Base-by-base conservation (phyloP, 2,113 vertebrate genomes). In the Oreocharis arfaki region DNA sequence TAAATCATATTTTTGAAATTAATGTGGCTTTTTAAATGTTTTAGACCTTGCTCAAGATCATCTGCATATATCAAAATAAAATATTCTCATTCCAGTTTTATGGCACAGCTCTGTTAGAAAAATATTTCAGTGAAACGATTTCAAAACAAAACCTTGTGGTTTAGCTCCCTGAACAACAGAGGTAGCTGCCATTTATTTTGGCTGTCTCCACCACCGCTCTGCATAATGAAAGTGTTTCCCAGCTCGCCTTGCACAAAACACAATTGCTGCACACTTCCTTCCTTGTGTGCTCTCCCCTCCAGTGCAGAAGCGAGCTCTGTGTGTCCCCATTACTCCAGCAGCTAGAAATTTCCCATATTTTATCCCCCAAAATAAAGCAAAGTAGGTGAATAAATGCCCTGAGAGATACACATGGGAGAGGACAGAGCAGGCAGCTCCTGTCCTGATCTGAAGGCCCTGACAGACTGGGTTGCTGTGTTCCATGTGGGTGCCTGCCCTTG, bases 401-500 rank as follows among this genome's bases (percentile, higher is more conserved):
- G 46, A 33, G 42, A 35, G 18, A 39, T 1, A 4, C 0, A 3
- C 9, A 1, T 1, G 8, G 22, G 15, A 23, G 32, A 57, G 37
- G 23, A 37, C 21, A 7, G 55, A 60, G 49, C 44, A 27, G 30
- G 1, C 1, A 12, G 32, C 32, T 41, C 20, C 47, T 15, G 5
- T 14, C 0, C 28, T 1, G 21, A 28, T 7, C 35, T 20, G 23
- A 22, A 28, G 46, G 57, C 32, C 11, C 24, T 0, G 20, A 5
- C 55, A 41, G 41, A 9, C 2, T 1, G 12, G 2, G 24, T 10
- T 0, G 0, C 46, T 18, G 73, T 0, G 7, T 28, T 23, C 57
- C 9, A 11, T 2, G 7, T 1, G 4, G 32, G 47, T 7, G 13
- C 23, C 26, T 27, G 27, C 3, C 80, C 56, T 32, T 24, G 7